phyloP scores from a whole-genome alignment of 2,113 vertebrate species.

The Callocephalon fimbriatum region DNA sequence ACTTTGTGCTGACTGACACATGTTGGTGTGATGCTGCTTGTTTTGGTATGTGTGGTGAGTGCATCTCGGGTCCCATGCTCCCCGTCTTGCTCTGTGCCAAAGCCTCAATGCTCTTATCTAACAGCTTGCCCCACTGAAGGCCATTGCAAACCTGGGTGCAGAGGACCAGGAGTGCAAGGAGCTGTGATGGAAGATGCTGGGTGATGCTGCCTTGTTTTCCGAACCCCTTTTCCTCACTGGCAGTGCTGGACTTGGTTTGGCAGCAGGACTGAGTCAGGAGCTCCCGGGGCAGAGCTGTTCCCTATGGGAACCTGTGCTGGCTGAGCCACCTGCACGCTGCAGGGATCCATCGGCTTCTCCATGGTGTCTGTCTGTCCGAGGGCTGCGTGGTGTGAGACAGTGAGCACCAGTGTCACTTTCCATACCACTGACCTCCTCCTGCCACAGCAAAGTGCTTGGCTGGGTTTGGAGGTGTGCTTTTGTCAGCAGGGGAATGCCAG shows the following conservation, averaged over 20 bases:
- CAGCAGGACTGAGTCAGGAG: background rate
- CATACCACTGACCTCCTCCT: background rate
- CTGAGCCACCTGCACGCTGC: background rate
- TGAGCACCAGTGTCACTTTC: fast-evolving
- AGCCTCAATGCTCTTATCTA: background rate
- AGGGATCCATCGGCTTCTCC: background rate
- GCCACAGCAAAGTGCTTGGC: fast-evolving
- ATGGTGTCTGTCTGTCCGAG: background rate
- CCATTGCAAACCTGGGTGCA: fast-evolving
- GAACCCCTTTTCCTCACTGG: background rate
- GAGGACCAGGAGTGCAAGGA: background rate
- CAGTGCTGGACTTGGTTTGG: fast-evolving
- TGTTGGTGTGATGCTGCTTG: fast-evolving
- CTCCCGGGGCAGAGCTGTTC: background rate
- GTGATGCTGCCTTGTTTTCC: background rate
- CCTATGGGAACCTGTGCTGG: background rate
- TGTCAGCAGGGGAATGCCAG: background rate
- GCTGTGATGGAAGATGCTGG: background rate
- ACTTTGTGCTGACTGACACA: fast-evolving
- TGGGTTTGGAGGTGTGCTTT: background rate
- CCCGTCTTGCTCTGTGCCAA: background rate
- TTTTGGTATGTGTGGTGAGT: fast-evolving
- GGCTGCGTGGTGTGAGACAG: background rate
- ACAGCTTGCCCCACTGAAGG: fast-evolving
- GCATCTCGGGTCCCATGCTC: fast-evolving